A percentile compares a stretch with the other conserved stretches of the same genome.
Conservation (phyloP, 2,888 invertebrate species). For the Synergus umbraculus region DNA sequence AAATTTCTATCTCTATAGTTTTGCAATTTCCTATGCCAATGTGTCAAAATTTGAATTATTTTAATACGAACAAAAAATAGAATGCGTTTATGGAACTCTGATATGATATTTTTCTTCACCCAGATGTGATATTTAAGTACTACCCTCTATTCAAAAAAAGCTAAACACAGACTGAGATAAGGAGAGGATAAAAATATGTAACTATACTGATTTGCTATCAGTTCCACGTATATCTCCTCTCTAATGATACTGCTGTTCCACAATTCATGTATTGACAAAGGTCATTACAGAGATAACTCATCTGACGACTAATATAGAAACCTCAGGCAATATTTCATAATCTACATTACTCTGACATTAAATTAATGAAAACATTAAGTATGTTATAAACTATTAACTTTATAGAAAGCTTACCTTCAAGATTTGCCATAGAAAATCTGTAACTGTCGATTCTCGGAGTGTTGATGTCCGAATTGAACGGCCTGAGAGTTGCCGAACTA, state of each 20-base stretch:
- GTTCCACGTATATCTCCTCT: not conserved
- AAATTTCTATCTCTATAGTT: conserved; percentile 6
- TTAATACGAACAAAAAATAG: not conserved
- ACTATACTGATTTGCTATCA: not conserved
- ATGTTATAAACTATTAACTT: not conserved
- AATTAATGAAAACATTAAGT: not conserved
- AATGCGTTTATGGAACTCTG: not conserved
- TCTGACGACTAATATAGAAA: not conserved
- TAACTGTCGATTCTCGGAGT: conserved; percentile 93
- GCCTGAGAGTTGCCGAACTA: conserved; percentile 81
- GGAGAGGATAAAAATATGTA: not conserved
- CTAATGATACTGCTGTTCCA: not conserved
- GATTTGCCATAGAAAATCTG: conserved; percentile 96
- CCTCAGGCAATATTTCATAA: not conserved
- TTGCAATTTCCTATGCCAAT: not conserved
- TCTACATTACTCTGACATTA: not conserved
- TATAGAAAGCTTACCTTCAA: conserved; percentile 82
- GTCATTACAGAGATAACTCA: conserved; percentile 3
- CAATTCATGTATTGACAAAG: conserved; percentile 9
- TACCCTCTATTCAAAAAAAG: not conserved
- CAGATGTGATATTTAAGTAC: not conserved
- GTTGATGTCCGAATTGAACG: conserved; percentile 84
- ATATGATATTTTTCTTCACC: not conserved
- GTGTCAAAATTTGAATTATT: not conserved
- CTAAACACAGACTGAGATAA: not conserved